Conservation (phyloP, 2,888 invertebrate genomes). For the Unio delphinus region DNA sequence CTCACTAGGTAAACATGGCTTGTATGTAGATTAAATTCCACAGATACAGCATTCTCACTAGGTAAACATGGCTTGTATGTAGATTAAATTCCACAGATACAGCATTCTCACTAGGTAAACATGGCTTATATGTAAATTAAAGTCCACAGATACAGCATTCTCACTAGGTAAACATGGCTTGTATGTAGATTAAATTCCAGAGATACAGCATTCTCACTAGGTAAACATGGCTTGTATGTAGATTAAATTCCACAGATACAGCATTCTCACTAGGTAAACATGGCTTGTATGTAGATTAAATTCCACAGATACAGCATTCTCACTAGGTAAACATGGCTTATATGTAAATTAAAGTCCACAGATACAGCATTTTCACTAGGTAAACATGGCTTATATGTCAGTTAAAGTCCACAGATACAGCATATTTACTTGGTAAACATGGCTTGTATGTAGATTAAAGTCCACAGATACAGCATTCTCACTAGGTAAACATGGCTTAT, state of each 20-base stretch:
- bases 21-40: conserved; percentile 88
- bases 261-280: too few relatives aligned
- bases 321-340: conserved; percentile 75
- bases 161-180: conserved; percentile 80
- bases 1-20: conserved; percentile 81
- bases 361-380: conserved; percentile 95
- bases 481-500: conserved; percentile 80
- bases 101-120: too few relatives aligned
- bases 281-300: too few relatives aligned
- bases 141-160: conserved; percentile 91
- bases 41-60: conserved; percentile 95
- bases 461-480: conserved; percentile 96
- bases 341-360: conserved; percentile 79
- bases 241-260: too few relatives aligned
- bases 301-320: conserved; percentile 93
- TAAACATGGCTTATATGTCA: conserved; percentile 41
- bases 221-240: conserved; percentile 58
- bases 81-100: too few relatives aligned
- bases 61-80: conserved; percentile 66
- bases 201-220: conserved; percentile 94
- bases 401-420: too few relatives aligned
- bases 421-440: too few relatives aligned
- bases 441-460: too few relatives aligned
- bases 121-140: too few relatives aligned
- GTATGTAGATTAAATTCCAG: conserved; percentile 90